These are phyloP conservation scores for Gambusia holbrooki DNA, from an alignment of 2,113 vertebrate species.

Conservation along the genomic window DNA sequence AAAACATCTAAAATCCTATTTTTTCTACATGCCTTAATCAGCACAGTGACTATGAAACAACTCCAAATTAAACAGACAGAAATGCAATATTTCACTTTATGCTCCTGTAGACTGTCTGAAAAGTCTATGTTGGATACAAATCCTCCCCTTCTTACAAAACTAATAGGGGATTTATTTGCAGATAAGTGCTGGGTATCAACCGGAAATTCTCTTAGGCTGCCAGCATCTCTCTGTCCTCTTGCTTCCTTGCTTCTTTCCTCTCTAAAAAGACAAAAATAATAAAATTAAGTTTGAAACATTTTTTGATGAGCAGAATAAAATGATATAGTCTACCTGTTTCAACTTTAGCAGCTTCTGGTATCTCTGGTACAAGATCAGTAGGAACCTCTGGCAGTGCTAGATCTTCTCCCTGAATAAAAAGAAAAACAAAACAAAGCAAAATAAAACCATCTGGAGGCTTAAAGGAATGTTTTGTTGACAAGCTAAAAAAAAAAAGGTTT, in stretches of 20 bases:
- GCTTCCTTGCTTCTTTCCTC: slow-evolving; percentile 63
- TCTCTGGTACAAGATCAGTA: slow-evolving; percentile 77
- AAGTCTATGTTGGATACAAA: slow-evolving; percentile 16
- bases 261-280: slow-evolving; percentile 64
- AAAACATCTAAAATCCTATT: slow-evolving; percentile 54
- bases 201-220: slow-evolving; percentile 59
- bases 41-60: slow-evolving; percentile 19
- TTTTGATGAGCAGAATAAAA: background rate
- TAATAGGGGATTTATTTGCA: background rate
- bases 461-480: background rate
- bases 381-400: slow-evolving; percentile 89
- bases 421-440: background rate
- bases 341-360: slow-evolving; percentile 64
- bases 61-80: slow-evolving; percentile 18
- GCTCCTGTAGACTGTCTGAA: slow-evolving; percentile 18
- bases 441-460: no score
- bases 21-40: background rate
- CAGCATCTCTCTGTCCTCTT: slow-evolving; percentile 74
- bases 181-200: slow-evolving; percentile 5
- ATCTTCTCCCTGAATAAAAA: slow-evolving; percentile 78
- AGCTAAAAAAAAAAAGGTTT: background rate
- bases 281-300: slow-evolving; percentile 1
- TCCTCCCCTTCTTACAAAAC: slow-evolving; percentile 6
- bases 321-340: slow-evolving; percentile 76
- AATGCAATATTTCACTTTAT: slow-evolving; percentile 22